Percentiles rank a stretch among this genome's conserved stretches.
phyloP scores from a whole-genome alignment of 92 coral and sea anemone genomes.

The Bergia puertoricense region DNA sequence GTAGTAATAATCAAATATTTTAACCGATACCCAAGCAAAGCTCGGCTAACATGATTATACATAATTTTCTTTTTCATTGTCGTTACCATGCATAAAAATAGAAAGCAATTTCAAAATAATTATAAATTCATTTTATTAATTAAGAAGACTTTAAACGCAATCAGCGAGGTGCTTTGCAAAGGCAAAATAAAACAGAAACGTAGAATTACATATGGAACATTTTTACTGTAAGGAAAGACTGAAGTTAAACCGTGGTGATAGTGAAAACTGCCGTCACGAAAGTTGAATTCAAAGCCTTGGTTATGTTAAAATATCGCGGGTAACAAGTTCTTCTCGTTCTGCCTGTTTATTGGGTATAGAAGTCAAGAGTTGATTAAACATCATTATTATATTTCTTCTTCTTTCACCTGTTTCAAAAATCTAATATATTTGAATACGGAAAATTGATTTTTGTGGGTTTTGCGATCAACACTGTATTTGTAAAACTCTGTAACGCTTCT shows the following conservation, averaged over 20 bases:
- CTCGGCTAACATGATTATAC: background rate
- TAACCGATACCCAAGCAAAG: background rate
- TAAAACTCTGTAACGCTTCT: background rate
- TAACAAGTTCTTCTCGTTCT: background rate
- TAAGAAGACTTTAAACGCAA: background rate
- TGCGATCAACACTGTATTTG: background rate
- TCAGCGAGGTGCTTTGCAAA: constrained; percentile 17
- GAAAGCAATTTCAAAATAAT: background rate
- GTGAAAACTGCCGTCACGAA: background rate
- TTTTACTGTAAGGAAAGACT: background rate
- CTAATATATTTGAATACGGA: background rate
- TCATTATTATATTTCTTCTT: background rate
- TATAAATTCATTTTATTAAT: background rate
- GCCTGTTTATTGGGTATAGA: background rate
- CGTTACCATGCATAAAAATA: background rate
- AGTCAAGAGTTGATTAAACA: constrained; percentile 26
- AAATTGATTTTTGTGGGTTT: background rate
- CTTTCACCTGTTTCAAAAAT: constrained; percentile 27
- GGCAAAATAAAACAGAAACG: background rate
- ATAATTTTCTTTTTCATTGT: background rate
- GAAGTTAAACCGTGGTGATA: background rate
- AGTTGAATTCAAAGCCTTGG: background rate
- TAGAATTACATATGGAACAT: background rate
- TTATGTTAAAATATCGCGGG: background rate
- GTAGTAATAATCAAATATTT: background rate